Evolutionary conservation across 2,113 vertebrate genomes (phyloP).

Genomic region (Chlamydotis undulata): DNA sequence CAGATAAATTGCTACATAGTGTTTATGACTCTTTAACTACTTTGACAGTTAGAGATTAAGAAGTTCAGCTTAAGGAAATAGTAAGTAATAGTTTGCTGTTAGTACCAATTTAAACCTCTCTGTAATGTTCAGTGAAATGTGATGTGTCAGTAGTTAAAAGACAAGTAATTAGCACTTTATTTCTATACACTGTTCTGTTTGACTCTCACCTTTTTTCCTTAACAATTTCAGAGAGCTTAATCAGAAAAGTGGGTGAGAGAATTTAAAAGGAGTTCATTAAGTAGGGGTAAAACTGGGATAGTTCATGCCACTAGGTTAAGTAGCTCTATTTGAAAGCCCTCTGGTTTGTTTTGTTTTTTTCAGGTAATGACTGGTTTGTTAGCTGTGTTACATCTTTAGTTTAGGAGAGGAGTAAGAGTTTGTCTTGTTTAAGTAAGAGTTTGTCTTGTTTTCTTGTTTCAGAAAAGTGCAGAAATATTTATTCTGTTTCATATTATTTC

Average conservation of each 20-base stretch:
- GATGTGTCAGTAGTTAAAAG: background rate
- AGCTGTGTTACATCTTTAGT: background rate
- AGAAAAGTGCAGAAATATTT: background rate
- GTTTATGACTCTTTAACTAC: slow-evolving; percentile 8
- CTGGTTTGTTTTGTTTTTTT: background rate
- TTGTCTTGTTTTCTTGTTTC: background rate
- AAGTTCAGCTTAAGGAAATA: slow-evolving; percentile 40
- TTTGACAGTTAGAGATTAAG: slow-evolving; percentile 24
- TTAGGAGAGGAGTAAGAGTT: background rate
- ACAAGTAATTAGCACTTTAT: background rate
- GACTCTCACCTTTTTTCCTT: background rate
- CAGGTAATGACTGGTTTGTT: background rate
- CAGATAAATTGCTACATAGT: slow-evolving; percentile 9
- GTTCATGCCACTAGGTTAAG: background rate
- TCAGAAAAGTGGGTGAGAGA: background rate
- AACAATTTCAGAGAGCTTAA: background rate
- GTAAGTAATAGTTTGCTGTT: slow-evolving; percentile 30
- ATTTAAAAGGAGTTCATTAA: background rate
- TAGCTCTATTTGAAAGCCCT: background rate
- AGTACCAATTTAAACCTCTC: background rate
- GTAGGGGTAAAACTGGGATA: background rate
- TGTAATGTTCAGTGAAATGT: background rate
- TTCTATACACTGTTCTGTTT: background rate
- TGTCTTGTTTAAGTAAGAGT: background rate
- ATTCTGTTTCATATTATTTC: background rate